Evolutionary conservation across 2,797 vertebrate genomes (phyloP).

Genomic region (Calcarius lapponicus): DNA sequence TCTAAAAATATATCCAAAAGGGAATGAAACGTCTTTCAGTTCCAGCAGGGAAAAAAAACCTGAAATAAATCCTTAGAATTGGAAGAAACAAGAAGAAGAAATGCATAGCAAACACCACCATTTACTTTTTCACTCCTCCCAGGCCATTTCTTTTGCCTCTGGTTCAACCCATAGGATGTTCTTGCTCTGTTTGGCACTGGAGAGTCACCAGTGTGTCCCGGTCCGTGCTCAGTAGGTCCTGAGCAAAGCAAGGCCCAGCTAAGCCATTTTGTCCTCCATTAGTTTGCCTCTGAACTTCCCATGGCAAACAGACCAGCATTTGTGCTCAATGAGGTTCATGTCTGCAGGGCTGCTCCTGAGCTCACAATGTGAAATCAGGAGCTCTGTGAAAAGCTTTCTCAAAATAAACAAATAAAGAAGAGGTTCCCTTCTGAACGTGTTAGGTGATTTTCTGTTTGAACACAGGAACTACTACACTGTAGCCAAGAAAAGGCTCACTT

Average conservation of each 20-base stretch:
- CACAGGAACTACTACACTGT: not conserved
- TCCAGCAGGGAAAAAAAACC: not conserved
- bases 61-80: not conserved
- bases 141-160: not conserved
- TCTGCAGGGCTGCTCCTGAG: not conserved
- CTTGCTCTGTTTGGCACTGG: not conserved
- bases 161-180: not conserved
- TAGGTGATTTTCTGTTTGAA: not conserved
- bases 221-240: not conserved
- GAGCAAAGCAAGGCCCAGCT: not conserved
- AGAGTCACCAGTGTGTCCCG: rapidly evolving
- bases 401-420: not conserved
- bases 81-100: not conserved
- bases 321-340: not conserved
- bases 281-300: not conserved
- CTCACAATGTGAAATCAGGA: not conserved
- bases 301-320: not conserved
- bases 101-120: not conserved
- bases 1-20: not conserved
- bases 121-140: not conserved
- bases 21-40: not conserved
- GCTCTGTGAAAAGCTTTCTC: not conserved
- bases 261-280: not conserved
- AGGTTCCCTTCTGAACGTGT: not conserved
- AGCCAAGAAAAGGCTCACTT: not conserved